Evolutionary conservation across 1,140 invertebrate genomes (phyloP), one percentile per base, ranked within the genome.

Genomic region (Meloidogyne hapla): DNA sequence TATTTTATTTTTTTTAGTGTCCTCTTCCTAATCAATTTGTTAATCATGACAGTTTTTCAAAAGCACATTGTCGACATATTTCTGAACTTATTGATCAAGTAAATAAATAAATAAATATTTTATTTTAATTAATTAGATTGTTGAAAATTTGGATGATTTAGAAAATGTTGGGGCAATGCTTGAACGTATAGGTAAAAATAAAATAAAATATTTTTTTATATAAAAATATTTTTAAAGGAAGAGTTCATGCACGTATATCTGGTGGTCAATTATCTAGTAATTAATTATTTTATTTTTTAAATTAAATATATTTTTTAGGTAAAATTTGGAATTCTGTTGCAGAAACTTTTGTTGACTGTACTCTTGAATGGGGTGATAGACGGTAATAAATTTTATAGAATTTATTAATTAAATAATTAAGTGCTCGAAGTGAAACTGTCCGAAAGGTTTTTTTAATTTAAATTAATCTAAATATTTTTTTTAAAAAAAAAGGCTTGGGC

Each of bases 291-390:
- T 67, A 77, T 76, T 21, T 10, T 23, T 61, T 78, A 5, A 1
- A 9, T 69, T 21, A 10, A n/a, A 4, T 12, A 8, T 70, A 28
- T 48, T 76, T 15, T 80, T 80, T 21, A 85, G 83, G 85, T n/a
- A 85, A 85, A 79, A n/a, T 86, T 28, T 86, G 85, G 85, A 87
- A 86, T 71, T 75, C 71, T 56, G 82, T 87, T 12, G 85, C 85
- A 6, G 85, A 86, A 75, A 87, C 85, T 6, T 85, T 86, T 40
- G 87, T 86, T 48, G 85, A 86, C 74, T 87, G 85, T 66, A 86
- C 85, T 45, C 70, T 86, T 38, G 85, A 86, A 75, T 86, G 85
- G 85, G 85, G 85, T 12, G 85, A 86, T 61, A 69, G 79, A 63
- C 66, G 84, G 67, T 84, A 56, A n/a, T 56, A n/a, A 8, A n/a